Conservation (phyloP, 2,888 invertebrate genomes). For the Heliconius cydno region DNA sequence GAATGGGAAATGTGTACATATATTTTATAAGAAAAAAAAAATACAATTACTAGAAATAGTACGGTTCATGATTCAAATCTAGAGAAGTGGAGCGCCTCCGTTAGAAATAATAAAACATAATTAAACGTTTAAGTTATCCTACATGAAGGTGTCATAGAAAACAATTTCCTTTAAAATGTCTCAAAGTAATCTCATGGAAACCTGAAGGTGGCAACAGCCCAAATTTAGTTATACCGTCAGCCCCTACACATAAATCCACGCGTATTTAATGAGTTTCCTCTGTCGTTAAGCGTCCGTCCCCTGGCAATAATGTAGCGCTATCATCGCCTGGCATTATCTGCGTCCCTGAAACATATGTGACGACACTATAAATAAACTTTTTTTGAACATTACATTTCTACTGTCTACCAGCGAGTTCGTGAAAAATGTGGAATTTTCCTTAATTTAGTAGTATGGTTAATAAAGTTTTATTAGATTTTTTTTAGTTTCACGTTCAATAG, state of each 20-base stretch:
- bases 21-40: too few species aligned
- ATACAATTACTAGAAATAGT: not conserved
- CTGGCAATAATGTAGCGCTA: constrained; percentile 72
- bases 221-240: constrained; percentile 51
- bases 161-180: constrained; percentile 42
- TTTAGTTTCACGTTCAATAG: too few species aligned
- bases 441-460: not conserved
- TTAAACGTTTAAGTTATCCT: not conserved
- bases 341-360: constrained; percentile 63
- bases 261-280: constrained; percentile 80
- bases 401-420: not conserved
- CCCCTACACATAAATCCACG: constrained; percentile 71
- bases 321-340: constrained; percentile 73
- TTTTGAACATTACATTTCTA: constrained; percentile 17
- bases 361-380: constrained; percentile 36
- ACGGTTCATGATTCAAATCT: not conserved
- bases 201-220: constrained; percentile 34
- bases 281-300: constrained; percentile 71
- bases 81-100: not conserved
- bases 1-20: not conserved
- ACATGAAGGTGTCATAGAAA: constrained; percentile 5
- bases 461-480: too few species aligned
- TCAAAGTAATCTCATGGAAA: constrained; percentile 48
- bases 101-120: not conserved
- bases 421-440: not conserved